Conservation (phyloP, 23 tunicate species). For the Halocynthia roretzi region DNA sequence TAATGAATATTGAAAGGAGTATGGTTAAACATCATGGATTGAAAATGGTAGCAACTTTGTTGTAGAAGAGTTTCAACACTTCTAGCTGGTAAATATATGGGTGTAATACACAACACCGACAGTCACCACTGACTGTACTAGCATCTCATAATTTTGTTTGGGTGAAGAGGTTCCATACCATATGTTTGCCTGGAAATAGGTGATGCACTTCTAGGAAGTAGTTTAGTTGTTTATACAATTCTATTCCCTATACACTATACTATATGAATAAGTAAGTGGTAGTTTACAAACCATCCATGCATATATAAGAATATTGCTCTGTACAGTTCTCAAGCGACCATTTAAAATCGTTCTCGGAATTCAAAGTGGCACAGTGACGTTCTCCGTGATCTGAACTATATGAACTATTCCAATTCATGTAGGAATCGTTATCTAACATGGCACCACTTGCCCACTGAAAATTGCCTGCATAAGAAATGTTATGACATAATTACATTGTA, state of each 20-base stretch:
- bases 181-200: neutral
- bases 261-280: neutral
- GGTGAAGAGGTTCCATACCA: no score
- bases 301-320: constrained; percentile 4
- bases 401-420: constrained; percentile 6
- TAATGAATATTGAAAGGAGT: neutral
- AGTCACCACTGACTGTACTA: no score
- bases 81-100: no score
- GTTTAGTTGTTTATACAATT: neutral
- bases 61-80: no score
- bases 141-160: no score
- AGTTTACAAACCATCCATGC: constrained; percentile 17
- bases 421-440: neutral
- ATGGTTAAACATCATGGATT: neutral
- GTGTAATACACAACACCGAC: no score
- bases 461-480: neutral
- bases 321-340: constrained; percentile 18
- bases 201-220: neutral
- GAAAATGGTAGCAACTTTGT: no score
- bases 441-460: constrained; percentile 16
- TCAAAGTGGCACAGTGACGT: constrained; percentile 13
- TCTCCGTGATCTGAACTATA: constrained; percentile 10
- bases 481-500: neutral
- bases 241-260: neutral
- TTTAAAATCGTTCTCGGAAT: constrained; percentile 12